A percentile compares a stretch with the other conserved stretches of the same genome.
These are phyloP conservation scores for Tethya wilhelma DNA, from an alignment of 37 sponge, comb jelly and placozoan species.

Conservation along the genomic window DNA sequence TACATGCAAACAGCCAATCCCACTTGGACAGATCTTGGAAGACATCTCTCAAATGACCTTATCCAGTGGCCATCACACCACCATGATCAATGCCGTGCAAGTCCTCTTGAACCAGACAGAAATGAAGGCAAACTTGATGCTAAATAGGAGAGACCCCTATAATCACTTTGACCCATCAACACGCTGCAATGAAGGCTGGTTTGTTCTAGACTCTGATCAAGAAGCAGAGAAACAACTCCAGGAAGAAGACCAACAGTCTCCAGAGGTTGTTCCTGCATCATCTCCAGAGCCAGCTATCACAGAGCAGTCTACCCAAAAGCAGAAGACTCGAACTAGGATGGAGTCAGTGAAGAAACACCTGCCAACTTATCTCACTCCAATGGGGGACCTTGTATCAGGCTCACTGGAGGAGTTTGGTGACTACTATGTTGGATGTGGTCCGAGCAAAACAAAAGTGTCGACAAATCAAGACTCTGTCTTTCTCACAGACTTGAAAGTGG, in stretches of 20 bases:
- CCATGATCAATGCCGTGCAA: background rate
- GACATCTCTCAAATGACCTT: background rate
- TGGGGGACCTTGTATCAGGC: conserved; percentile 8
- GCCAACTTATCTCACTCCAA: conserved; percentile 2
- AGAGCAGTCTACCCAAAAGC: no score
- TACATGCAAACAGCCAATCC: background rate
- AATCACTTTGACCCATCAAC: no score
- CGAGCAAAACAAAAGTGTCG: no score
- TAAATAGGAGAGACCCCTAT: background rate
- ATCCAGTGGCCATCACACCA: background rate
- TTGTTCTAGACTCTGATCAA: background rate
- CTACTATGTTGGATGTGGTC: background rate
- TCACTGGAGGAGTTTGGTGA: conserved; percentile 29
- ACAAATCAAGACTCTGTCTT: background rate
- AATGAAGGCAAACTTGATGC: background rate
- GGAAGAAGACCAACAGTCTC: background rate
- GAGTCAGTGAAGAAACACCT: conserved; percentile 8
- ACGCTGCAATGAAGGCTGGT: no score
- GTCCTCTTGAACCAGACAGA: background rate
- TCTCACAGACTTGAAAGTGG: background rate
- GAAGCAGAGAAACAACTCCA: background rate
- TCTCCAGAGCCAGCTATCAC: no score
- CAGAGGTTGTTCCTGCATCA: no score
- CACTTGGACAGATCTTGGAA: background rate
- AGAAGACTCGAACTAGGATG: background rate